Percentiles rank a stretch among this genome's conserved stretches.
Evolutionary conservation across 2,797 vertebrate genomes (phyloP).

Genomic region (Neolamprologus multifasciatus): DNA sequence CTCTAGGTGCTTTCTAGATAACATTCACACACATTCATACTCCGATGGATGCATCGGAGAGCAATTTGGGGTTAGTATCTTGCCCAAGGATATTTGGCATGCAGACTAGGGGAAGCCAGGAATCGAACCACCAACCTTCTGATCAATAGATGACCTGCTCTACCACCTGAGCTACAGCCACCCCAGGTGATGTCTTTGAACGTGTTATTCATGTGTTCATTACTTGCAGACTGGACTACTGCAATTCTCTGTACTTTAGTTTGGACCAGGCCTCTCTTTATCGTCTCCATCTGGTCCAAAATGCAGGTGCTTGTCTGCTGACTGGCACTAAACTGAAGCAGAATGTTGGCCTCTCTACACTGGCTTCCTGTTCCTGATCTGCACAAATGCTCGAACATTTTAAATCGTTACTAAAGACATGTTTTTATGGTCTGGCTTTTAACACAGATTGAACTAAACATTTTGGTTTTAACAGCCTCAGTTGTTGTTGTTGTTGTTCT

Average conservation of each 20-base stretch:
- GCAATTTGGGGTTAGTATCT: too few species aligned
- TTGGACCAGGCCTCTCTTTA: neutral
- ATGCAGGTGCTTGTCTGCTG: neutral
- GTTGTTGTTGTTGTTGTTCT: neutral
- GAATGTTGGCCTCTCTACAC: neutral
- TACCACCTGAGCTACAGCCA: too few species aligned
- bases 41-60: too few species aligned
- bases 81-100: too few species aligned
- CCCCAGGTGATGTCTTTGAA: neutral
- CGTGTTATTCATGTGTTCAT: neutral
- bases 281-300: neutral
- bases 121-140: too few species aligned
- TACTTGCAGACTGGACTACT: neutral
- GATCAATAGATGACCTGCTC: too few species aligned
- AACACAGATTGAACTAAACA: neutral
- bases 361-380: neutral
- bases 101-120: too few species aligned
- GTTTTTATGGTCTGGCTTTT: neutral
- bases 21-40: too few species aligned
- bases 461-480: neutral
- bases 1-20: too few species aligned
- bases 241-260: neutral
- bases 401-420: neutral
- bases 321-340: neutral
- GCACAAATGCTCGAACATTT: neutral